Base-by-base conservation (phyloP, 1,140 invertebrate species). In the Pseudomyrmex flavicornis region DNA sequence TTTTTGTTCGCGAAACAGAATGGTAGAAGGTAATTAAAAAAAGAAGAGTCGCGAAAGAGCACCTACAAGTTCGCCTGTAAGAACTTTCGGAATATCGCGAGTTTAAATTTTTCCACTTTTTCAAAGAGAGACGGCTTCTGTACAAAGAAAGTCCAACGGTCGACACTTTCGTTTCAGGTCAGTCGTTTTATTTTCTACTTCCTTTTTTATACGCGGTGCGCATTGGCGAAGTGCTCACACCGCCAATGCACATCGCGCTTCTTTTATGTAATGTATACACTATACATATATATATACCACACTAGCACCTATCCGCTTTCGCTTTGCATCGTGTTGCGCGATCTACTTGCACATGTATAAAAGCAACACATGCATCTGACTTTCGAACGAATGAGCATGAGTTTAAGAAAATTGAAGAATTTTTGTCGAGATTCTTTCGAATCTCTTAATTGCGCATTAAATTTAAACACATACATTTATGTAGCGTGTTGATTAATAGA, bases 141-240 rank as follows among this genome's bases (percentile, higher is more conserved):
- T 20, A 26, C 13, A 17, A 80, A 59, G 56, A 59, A 26, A 79
- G 20, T 26, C 10, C 2, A 10, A 77, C 2, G 44, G 50, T 8
- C 52, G 56, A 59, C 54, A 79, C 76, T 80, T 80, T 80, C 76
- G 13, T 70, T 80, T 80, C 63, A 59, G 66, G 20, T 50, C 15
- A 8, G 0, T 10, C n/a, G 17, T 58, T 70, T 13, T 79, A 68
- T 76, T 72, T 70, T 35, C 66, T 17, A 26, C 54, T 80, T 50
- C 76, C 54, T 72, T 70, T 13, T 79, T 52, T 79, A 68, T 80
- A 12, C 22, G 35, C 35, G 35, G 35, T 35, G 35, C 35, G 35
- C 35, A 35, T 35, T 35, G 35, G 35, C 35, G 35, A 80, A 26
- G 12, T 50, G n/a, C 12, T 35, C 61, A 80, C 66, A 58, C 70